A percentile compares a stretch with the other conserved stretches of the same genome.
Evolutionary conservation across 2,113 vertebrate genomes (phyloP).

Genomic region (Neotragus moschatus): DNA sequence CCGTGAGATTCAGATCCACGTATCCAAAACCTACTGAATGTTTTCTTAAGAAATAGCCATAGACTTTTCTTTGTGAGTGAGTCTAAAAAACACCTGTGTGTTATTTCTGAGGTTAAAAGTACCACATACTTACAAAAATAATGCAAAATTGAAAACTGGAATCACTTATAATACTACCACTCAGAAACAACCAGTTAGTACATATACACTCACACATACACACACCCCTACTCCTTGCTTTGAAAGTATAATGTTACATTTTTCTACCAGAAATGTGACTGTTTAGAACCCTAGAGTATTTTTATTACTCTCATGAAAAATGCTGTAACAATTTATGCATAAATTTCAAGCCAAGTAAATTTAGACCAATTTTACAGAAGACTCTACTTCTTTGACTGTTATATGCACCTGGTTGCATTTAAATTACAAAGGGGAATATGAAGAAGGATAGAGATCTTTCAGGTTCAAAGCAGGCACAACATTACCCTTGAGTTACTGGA

Average conservation of each 20-base stretch:
- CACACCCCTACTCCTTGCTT: background rate
- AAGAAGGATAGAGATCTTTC: background rate
- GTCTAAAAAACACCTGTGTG: background rate
- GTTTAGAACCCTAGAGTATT: background rate
- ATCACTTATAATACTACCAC: background rate
- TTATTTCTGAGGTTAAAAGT: background rate
- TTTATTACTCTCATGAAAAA: background rate
- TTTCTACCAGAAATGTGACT: background rate
- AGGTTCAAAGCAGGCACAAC: background rate
- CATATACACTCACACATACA: background rate
- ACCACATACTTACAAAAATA: background rate
- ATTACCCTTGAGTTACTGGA: slow-evolving; percentile 27
- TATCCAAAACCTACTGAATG: background rate
- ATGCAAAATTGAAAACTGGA: background rate
- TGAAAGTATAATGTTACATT: background rate
- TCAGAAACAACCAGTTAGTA: background rate
- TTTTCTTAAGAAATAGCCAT: background rate
- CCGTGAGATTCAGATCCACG: background rate
- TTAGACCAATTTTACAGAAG: background rate
- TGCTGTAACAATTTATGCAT: background rate
- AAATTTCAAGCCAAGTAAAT: background rate
- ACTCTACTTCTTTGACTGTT: background rate
- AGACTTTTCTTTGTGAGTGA: background rate
- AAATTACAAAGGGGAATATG: slow-evolving; percentile 7
- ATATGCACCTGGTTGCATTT: slow-evolving; percentile 19